phyloP scores from a whole-genome alignment of 53 echinoderm and acorn worm genomes.

The Antedon mediterranea region DNA sequence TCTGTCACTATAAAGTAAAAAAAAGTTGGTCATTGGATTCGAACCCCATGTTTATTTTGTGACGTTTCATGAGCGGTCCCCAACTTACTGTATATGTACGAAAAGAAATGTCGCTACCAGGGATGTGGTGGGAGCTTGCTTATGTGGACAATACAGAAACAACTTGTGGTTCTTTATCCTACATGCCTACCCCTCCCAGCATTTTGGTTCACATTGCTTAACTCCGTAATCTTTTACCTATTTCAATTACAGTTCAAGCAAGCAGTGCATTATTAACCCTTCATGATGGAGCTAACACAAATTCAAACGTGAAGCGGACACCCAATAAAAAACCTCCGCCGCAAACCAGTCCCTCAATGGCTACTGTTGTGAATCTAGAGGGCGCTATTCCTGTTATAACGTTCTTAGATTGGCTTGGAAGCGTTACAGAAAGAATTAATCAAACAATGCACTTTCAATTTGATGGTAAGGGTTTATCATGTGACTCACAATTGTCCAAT shows the following conservation, averaged over 20 bases:
- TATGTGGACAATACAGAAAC: too few species aligned
- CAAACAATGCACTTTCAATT: slow-evolving; percentile 98
- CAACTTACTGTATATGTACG: too few species aligned
- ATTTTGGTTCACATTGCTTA: slow-evolving; percentile 1
- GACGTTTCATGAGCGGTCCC: too few species aligned
- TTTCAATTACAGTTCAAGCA: slow-evolving; percentile 48
- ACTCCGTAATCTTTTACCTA: background rate
- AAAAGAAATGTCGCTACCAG: too few species aligned
- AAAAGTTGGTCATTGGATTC: too few species aligned
- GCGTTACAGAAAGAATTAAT: slow-evolving; percentile 92
- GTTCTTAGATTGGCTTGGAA: slow-evolving; percentile 69
- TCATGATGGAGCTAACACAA: slow-evolving; percentile 57
- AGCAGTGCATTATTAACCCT: slow-evolving; percentile 92
- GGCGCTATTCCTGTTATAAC: slow-evolving; percentile 26
- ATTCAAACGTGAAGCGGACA: slow-evolving; percentile 33
- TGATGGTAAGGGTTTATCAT: slow-evolving; percentile 56
- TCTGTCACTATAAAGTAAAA: too few species aligned
- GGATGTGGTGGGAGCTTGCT: too few species aligned
- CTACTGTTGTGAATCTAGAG: background rate
- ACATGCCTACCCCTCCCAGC: background rate
- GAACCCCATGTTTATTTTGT: too few species aligned
- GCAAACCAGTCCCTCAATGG: background rate
- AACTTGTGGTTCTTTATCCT: background rate
- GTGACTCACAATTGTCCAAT: too few species aligned
- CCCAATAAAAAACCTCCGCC: slow-evolving; percentile 10